Percentiles rank a stretch among this genome's conserved stretches.
phyloP scores from a whole-genome alignment of 2,113 vertebrate genomes.

The Lates calcarifer region DNA sequence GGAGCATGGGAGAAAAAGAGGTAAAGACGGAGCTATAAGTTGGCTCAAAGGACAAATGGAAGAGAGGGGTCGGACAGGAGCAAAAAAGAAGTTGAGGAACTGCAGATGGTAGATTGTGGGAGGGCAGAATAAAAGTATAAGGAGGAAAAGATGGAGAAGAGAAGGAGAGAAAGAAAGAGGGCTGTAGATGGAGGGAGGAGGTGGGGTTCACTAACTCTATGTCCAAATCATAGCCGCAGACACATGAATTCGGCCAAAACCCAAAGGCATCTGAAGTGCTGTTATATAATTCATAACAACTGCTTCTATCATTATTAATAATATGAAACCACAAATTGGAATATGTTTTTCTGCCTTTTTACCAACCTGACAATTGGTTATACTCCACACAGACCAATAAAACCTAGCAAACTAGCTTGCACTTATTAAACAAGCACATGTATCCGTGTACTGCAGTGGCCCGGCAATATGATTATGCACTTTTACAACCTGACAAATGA shows the following conservation, averaged over 20 bases:
- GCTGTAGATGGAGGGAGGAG: slow-evolving; percentile 6
- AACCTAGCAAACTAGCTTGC: slow-evolving; percentile 46
- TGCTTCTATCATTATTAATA: slow-evolving; percentile 67
- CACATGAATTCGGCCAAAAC: slow-evolving; percentile 39
- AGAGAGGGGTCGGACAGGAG: too few relatives aligned
- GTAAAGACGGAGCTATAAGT: too few relatives aligned
- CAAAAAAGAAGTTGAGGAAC: neutral
- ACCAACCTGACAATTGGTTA: slow-evolving; percentile 52
- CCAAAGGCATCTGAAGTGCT: slow-evolving; percentile 46
- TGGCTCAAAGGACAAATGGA: too few relatives aligned
- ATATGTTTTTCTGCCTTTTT: slow-evolving; percentile 40
- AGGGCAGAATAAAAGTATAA: too few relatives aligned
- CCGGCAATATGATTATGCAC: slow-evolving; percentile 33
- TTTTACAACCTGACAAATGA: slow-evolving; percentile 65
- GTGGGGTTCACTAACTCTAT: slow-evolving; percentile 9
- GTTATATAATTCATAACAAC: slow-evolving; percentile 67
- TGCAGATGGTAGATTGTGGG: neutral
- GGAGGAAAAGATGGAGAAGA: neutral
- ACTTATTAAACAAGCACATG: slow-evolving; percentile 56
- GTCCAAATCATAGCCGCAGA: slow-evolving; percentile 49
- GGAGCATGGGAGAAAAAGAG: neutral
- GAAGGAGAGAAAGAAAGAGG: neutral
- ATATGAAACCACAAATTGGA: slow-evolving; percentile 51
- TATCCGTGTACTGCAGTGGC: slow-evolving; percentile 9
- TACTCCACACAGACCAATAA: slow-evolving; percentile 56